phyloP scores from a whole-genome alignment of 92 coral and sea anemone species.

The Phenganax stokvisi region DNA sequence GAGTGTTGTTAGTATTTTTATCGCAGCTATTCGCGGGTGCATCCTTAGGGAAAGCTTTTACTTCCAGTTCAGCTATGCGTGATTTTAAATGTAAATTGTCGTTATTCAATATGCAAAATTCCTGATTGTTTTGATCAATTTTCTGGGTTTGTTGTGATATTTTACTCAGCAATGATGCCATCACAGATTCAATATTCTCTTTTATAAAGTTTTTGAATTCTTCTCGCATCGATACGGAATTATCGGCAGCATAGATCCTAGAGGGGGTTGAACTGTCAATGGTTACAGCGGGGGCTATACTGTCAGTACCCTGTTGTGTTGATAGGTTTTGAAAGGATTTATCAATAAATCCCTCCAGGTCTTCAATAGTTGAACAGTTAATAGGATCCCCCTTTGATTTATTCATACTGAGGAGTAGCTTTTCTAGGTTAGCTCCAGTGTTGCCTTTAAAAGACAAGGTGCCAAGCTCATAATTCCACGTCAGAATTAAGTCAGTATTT shows the following conservation, averaged over 20 bases:
- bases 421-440: background rate
- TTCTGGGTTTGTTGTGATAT: too few species aligned
- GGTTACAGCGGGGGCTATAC: too few species aligned
- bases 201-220: too few species aligned
- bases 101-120: background rate
- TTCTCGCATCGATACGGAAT: too few species aligned
- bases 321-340: background rate
- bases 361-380: background rate
- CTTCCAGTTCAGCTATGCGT: slow-evolving; percentile 3
- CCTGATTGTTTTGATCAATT: background rate
- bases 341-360: background rate
- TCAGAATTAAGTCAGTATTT: background rate
- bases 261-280: too few species aligned
- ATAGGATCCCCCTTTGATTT: background rate
- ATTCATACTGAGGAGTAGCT: background rate
- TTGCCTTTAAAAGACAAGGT: background rate
- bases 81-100: background rate
- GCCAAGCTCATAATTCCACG: background rate
- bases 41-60: background rate
- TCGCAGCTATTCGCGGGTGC: background rate
- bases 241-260: too few species aligned
- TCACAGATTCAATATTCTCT: too few species aligned
- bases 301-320: too few species aligned
- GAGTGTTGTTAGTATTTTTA: too few species aligned
- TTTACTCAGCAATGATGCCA: too few species aligned